Conservation (phyloP, 2,888 invertebrate genomes). For the Conomelus anceps region DNA sequence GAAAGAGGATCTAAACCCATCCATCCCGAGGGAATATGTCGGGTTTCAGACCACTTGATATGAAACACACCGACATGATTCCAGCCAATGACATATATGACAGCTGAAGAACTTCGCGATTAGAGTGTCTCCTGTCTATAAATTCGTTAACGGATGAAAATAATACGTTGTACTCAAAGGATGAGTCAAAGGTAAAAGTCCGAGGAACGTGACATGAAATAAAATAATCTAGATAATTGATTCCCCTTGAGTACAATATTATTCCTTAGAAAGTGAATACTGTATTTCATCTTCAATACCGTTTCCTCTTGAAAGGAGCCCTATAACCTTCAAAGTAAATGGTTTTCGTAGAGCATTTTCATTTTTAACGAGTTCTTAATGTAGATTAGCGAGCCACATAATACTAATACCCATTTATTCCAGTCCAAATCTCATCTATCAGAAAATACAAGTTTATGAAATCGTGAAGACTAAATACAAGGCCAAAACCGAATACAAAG, state of each 20-base stretch:
- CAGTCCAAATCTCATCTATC: background rate
- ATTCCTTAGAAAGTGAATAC: no score
- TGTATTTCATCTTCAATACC: no score
- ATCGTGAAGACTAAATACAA: background rate
- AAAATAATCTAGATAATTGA: background rate
- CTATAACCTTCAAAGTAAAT: background rate
- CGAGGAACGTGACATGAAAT: background rate
- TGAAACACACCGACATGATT: background rate
- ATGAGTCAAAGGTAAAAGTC: background rate
- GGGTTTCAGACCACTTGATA: background rate
- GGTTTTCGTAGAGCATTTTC: background rate
- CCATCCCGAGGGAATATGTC: background rate
- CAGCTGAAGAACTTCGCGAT: background rate
- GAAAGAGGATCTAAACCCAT: background rate
- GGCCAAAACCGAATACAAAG: background rate
- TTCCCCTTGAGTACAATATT: background rate
- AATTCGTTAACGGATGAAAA: background rate
- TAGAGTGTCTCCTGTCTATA: background rate
- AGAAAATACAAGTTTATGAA: background rate
- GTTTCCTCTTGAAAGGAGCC: no score
- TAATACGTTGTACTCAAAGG: background rate
- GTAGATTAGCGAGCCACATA: background rate
- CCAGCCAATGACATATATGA: background rate
- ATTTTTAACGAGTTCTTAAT: background rate
- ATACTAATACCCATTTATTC: background rate